phyloP scores from a whole-genome alignment of 2,888 invertebrate species.

The Cenopis cana region DNA sequence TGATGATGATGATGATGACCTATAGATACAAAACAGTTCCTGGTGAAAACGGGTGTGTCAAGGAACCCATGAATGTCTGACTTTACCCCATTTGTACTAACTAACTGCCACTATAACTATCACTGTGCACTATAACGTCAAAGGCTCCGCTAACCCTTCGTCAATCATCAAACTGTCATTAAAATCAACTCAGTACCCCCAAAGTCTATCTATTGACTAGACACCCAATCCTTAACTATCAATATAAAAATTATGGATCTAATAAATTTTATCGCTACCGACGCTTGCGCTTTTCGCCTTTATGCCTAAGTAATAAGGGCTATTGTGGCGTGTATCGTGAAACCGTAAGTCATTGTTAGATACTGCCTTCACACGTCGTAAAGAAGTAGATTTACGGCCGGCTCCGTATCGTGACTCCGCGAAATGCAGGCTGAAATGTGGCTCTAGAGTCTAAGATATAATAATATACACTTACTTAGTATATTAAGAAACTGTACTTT shows the following conservation, averaged over 20 bases:
- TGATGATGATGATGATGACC: too few relatives aligned
- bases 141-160: neutral
- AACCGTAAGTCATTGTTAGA: constrained; percentile 56
- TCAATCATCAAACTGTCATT: constrained; percentile 11
- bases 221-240: constrained; percentile 41
- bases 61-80: too few relatives aligned
- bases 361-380: constrained; percentile 53
- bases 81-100: too few relatives aligned
- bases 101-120: too few relatives aligned
- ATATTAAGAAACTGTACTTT: constrained; percentile 5
- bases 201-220: constrained; percentile 37
- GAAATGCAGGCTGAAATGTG: constrained; percentile 36
- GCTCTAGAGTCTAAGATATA: constrained; percentile 3
- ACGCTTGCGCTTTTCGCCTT: constrained; percentile 5
- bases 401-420: constrained; percentile 45
- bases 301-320: constrained; percentile 1
- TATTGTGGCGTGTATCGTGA: constrained; percentile 33
- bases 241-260: constrained; percentile 40
- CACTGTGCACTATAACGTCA: too few relatives aligned
- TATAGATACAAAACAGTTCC: too few relatives aligned
- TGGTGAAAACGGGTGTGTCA: too few relatives aligned
- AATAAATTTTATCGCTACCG: constrained; percentile 35
- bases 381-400: constrained; percentile 54
- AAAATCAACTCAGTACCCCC: constrained; percentile 29
- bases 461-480: constrained; percentile 12